Evolutionary conservation across 1,140 invertebrate genomes (phyloP).

Genomic region (Nebria ingens): DNA sequence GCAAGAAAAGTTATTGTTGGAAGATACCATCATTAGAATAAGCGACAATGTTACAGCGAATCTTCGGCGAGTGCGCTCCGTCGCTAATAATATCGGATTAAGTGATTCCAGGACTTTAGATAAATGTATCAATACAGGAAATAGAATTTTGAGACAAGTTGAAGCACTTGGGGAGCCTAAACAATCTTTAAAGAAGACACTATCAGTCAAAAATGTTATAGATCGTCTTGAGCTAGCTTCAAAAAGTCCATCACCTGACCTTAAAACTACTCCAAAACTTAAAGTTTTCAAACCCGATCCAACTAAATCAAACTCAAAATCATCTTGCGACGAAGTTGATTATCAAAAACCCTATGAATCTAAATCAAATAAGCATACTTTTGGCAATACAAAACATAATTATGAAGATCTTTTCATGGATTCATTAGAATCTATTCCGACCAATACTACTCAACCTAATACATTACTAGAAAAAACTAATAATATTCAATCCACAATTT

Average conservation of each 20-base stretch:
- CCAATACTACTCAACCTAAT: too few relatives aligned
- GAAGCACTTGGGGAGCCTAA: slow-evolving; percentile 21
- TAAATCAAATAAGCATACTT: too few relatives aligned
- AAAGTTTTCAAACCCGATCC: too few relatives aligned
- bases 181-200: neutral
- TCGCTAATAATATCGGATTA: neutral
- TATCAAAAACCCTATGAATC: neutral
- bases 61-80: neutral
- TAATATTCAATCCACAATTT: too few relatives aligned
- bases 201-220: slow-evolving; percentile 17
- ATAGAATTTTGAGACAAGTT: slow-evolving; percentile 31
- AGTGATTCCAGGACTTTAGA: slow-evolving; percentile 27
- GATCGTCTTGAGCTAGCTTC: slow-evolving; percentile 17
- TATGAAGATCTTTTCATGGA: too few relatives aligned
- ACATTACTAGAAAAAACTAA: too few relatives aligned
- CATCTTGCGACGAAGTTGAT: neutral
- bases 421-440: too few relatives aligned
- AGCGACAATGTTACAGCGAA: neutral
- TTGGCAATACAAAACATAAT: neutral
- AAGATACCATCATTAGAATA: slow-evolving; percentile 14
- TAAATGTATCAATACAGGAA: slow-evolving; percentile 32
- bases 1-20: neutral
- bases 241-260: neutral
- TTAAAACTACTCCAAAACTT: neutral
- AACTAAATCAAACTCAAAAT: too few relatives aligned